A percentile compares a stretch with the other conserved stretches of the same genome.
Conservation (phyloP, 2,797 vertebrate species). For the Orestias chungarensis region DNA sequence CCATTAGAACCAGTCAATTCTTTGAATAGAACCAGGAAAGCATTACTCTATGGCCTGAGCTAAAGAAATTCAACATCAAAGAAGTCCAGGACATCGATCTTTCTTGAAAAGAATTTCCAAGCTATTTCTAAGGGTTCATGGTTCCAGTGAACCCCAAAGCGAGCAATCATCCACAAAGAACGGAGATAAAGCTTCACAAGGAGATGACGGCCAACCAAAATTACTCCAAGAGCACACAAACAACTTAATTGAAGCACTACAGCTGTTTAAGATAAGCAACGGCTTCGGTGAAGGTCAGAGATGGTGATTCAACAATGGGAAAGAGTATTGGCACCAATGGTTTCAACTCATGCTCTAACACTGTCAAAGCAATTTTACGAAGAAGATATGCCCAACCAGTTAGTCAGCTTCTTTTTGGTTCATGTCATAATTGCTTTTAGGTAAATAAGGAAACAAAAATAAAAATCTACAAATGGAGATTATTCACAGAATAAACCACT, state of each 20-base stretch:
- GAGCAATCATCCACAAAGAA: not conserved
- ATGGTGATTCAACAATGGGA: not conserved
- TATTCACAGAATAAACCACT: no score
- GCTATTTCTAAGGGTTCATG: not conserved
- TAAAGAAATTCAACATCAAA: not conserved
- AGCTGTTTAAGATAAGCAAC: no score
- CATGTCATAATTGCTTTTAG: no score
- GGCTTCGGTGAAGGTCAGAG: not conserved
- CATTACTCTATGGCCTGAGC: no score
- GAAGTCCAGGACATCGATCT: not conserved
- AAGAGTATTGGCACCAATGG: not conserved
- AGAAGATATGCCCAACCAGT: no score
- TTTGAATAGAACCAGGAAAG: no score
- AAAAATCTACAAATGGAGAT: no score
- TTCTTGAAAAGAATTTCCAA: not conserved
- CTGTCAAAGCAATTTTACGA: no score
- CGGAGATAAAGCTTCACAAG: not conserved
- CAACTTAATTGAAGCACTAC: not conserved
- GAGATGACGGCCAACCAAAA: not conserved
- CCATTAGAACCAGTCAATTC: no score
- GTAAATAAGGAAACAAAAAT: no score
- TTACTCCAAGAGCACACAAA: not conserved
- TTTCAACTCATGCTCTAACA: not conserved
- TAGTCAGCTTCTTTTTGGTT: no score
- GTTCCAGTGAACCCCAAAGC: not conserved